These are phyloP conservation scores for Sylvia atricapilla DNA, from an alignment of 2,113 vertebrate genomes.

Conservation along the genomic window DNA sequence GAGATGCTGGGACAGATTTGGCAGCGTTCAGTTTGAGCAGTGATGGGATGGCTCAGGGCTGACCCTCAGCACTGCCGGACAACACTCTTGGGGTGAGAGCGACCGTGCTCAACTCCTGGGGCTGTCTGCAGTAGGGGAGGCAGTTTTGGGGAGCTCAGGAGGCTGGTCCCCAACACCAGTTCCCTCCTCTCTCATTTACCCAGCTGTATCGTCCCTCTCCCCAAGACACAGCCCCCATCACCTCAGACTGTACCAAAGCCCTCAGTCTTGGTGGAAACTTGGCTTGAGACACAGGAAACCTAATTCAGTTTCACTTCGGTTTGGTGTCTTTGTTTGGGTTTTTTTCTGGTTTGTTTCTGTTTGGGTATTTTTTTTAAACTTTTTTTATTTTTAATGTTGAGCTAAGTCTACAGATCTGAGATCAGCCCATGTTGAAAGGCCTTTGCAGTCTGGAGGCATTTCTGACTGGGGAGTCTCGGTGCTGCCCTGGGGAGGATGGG, in stretches of 20 bases:
- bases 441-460: neutral
- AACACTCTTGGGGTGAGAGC: rapidly evolving
- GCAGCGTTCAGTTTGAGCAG: neutral
- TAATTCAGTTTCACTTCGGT: conserved; percentile 7
- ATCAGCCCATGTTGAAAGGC: neutral
- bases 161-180: neutral
- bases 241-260: neutral
- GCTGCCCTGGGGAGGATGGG: rapidly evolving
- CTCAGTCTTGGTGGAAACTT: neutral
- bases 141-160: neutral
- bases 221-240: neutral
- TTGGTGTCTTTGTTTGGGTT: neutral
- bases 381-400: neutral
- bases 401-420: neutral
- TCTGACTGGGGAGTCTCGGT: rapidly evolving
- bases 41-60: rapidly evolving
- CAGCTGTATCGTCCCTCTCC: rapidly evolving
- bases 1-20: neutral
- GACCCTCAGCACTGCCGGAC: neutral
- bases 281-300: conserved; percentile 16
- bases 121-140: neutral
- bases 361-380: neutral
- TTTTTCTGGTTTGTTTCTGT: neutral
- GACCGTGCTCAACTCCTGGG: rapidly evolving
- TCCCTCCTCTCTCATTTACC: neutral